These are phyloP conservation scores for Acanthochromis polyacanthus DNA, from an alignment of 2,113 vertebrate species.

Conservation along the genomic window DNA sequence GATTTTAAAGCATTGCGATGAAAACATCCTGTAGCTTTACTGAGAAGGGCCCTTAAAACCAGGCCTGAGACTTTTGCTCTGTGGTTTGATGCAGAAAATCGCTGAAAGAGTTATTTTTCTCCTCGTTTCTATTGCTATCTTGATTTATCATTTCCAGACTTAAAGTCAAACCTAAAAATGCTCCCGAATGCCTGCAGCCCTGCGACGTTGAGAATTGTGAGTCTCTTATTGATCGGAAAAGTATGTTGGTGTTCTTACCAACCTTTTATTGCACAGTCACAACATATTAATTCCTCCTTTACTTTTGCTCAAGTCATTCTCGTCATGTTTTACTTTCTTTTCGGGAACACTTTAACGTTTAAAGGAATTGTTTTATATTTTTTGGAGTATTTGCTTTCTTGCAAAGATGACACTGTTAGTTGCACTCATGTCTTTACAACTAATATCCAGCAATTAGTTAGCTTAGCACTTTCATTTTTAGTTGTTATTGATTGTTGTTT, in stretches of 20 bases:
- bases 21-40: constrained; percentile 27
- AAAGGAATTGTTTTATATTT: background rate
- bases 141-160: constrained; percentile 28
- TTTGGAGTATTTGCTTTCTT: background rate
- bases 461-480: too few relatives aligned
- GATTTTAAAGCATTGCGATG: constrained; percentile 11
- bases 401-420: background rate
- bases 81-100: background rate
- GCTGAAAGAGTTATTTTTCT: constrained; percentile 30
- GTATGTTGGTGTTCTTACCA: constrained; percentile 17
- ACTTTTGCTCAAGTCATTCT: background rate
- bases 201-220: background rate
- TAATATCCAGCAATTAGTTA: too few relatives aligned
- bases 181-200: constrained; percentile 16
- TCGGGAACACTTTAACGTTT: background rate
- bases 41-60: constrained; percentile 10
- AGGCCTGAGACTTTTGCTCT: constrained; percentile 8
- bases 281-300: background rate
- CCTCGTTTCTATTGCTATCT: constrained; percentile 23
- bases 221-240: constrained; percentile 20
- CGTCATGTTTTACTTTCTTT: constrained; percentile 3
- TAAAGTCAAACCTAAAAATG: constrained; percentile 9
- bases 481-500: too few relatives aligned
- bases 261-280: constrained; percentile 33
- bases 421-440: background rate